Conservation (phyloP, 2,113 vertebrate species). For the Trematomus loennbergii region DNA sequence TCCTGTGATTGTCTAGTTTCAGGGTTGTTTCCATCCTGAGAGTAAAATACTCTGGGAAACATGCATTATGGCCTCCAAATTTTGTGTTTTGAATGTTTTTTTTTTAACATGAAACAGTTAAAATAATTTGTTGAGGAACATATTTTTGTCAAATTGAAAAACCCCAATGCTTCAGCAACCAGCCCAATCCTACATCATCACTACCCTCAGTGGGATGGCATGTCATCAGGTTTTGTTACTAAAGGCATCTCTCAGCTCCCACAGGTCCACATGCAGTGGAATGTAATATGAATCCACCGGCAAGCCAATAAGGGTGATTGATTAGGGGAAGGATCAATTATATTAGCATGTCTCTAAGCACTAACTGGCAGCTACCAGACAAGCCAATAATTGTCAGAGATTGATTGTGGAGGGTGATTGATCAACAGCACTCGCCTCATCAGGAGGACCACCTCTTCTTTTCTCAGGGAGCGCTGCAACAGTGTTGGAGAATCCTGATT, state of each 20-base stretch:
- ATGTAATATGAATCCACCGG: conserved; percentile 21
- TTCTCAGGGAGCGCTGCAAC: not conserved
- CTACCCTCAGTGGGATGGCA: not conserved
- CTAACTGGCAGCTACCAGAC: conserved; percentile 54
- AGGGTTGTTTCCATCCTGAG: not conserved
- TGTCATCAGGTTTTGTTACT: not conserved
- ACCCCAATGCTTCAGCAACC: not conserved
- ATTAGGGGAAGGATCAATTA: conserved; percentile 50
- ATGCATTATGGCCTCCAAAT: too few species aligned
- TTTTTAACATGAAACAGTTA: too few species aligned
- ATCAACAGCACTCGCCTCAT: conserved; percentile 9
- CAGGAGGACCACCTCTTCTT: not conserved
- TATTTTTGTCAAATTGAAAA: too few species aligned
- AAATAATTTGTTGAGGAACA: too few species aligned
- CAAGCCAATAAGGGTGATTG: conserved; percentile 50
- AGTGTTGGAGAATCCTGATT: not conserved
- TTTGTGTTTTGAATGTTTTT: too few species aligned
- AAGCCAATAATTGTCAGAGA: conserved; percentile 54
- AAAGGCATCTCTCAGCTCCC: conserved; percentile 2
- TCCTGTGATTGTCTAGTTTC: not conserved
- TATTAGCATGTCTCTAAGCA: conserved; percentile 61
- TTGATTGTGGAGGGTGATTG: conserved; percentile 56
- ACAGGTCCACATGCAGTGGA: not conserved
- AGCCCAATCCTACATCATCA: conserved; percentile 7
- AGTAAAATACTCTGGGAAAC: too few species aligned